Base-by-base conservation (phyloP, 1,140 invertebrate species). In the Ctenoplectra terminalis region DNA sequence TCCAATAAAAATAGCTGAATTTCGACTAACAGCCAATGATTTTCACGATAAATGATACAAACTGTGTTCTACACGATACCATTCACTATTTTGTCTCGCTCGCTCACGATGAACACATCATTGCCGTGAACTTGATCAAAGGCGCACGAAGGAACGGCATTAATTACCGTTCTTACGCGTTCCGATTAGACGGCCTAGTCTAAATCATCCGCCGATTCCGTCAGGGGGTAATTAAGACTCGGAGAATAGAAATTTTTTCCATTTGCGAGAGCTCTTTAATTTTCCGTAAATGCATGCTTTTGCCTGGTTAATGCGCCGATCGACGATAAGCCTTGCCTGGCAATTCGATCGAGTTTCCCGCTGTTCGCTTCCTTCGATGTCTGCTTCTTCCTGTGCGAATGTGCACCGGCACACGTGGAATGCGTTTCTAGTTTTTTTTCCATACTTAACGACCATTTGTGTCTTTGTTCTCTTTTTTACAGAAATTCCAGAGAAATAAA, bases 221-320 rank as follows among this genome's bases (percentile, higher is more conserved):
- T 63, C 54, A 61, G 61, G 66, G 70, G 82, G 86, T 89, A 87
- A 89, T 88, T 83, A 66, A 60, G 43, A 81, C 37, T 69, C 76
- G 50, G 37, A 29, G 46, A 75, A 75, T 63, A 52, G 40, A 72
- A 63, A n/a, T 71, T 46, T 29, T 75, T 63, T 67, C 34, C 70
- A 66, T 73, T 52, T 54, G 6, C 34, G 7, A 31, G 37, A 31
- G 40, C 69, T 72, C 54, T 48, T 83, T 80, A 86, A 87, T 86
- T 87, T 86, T 79, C 85, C 75, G 58, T 78, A 83, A 63, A 43
- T 23, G 73, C 29, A 61, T 46, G 54, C 31, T 58, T 73, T 71
- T 78, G 80, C 48, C 60, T 61, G 50, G 34, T 73, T 78, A 85
- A 63, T 34, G 78, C 69, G 23, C 61, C 76, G 66, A 86, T 86